Conservation (phyloP, 1,140 invertebrate genomes). For the Drosophila dunni region DNA sequence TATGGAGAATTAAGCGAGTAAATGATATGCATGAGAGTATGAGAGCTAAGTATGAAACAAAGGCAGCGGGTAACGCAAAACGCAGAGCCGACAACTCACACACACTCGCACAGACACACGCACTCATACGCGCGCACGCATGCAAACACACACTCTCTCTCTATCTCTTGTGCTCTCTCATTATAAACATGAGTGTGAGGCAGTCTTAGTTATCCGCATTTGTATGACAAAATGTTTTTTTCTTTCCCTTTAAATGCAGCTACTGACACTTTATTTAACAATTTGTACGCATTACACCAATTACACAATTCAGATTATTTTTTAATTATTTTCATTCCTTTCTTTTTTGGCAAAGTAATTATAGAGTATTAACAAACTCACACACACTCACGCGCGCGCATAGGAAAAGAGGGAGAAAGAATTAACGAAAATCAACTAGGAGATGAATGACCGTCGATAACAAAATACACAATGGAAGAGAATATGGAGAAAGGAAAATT, state of each 20-base stretch:
- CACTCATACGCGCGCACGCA: conserved; percentile 28
- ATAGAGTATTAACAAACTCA: conserved; percentile 50
- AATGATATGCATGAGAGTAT: conserved; percentile 66
- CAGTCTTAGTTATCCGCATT: conserved; percentile 19
- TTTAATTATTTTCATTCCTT: conserved; percentile 20
- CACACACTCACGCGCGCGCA: conserved; percentile 40
- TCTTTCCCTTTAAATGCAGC: background rate
- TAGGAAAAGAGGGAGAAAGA: conserved; percentile 52
- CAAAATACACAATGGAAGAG: conserved; percentile 62
- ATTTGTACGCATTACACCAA: conserved; percentile 10
- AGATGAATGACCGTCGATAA: conserved; percentile 80
- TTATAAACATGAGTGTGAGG: conserved; percentile 25
- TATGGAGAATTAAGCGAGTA: conserved; percentile 50
- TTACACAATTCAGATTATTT: background rate
- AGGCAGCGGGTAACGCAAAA: conserved; percentile 66
- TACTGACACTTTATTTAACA: conserved; percentile 1
- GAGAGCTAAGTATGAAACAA: conserved; percentile 58
- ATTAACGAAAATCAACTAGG: conserved; percentile 70
- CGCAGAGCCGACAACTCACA: conserved; percentile 56
- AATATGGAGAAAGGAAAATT: conserved; percentile 61
- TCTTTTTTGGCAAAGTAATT: conserved; percentile 39
- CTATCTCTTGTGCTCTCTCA: conserved; percentile 6
- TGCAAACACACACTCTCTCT: conserved; percentile 16
- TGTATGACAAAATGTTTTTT: conserved; percentile 13
- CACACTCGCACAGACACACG: conserved; percentile 45